Conservation (phyloP, 2,888 invertebrate species). For the Eustalomyia histrio region DNA sequence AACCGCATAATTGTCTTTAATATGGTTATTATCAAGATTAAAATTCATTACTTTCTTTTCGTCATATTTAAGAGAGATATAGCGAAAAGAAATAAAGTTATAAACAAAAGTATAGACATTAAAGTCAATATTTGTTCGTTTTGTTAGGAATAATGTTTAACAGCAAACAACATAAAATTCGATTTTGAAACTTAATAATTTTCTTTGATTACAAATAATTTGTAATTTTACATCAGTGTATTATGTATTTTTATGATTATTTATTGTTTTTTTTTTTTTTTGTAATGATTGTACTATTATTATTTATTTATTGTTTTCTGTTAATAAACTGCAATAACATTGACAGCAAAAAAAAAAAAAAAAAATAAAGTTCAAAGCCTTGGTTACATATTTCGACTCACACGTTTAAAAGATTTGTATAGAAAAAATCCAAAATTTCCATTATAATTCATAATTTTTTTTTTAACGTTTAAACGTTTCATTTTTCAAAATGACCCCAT, state of each 20-base stretch:
- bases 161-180: background rate
- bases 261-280: background rate
- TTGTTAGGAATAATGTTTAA: background rate
- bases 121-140: background rate
- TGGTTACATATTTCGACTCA: background rate
- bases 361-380: conserved; percentile 3
- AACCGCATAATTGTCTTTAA: conserved; percentile 60
- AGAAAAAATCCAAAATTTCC: no score
- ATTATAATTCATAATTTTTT: no score
- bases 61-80: conserved; percentile 2
- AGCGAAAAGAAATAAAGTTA: background rate
- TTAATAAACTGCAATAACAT: background rate
- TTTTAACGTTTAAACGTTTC: no score
- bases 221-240: conserved; percentile 38
- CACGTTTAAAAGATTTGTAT: no score
- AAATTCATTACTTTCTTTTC: conserved; percentile 60
- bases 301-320: background rate
- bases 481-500: no score
- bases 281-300: background rate
- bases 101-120: background rate
- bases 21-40: conserved; percentile 56
- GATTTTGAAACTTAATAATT: conserved; percentile 15
- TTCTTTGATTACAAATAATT: conserved; percentile 48
- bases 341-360: background rate
- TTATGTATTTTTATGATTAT: background rate